Evolutionary conservation across 1,140 invertebrate species (phyloP).

Genomic region (Zaprionus capensis): DNA sequence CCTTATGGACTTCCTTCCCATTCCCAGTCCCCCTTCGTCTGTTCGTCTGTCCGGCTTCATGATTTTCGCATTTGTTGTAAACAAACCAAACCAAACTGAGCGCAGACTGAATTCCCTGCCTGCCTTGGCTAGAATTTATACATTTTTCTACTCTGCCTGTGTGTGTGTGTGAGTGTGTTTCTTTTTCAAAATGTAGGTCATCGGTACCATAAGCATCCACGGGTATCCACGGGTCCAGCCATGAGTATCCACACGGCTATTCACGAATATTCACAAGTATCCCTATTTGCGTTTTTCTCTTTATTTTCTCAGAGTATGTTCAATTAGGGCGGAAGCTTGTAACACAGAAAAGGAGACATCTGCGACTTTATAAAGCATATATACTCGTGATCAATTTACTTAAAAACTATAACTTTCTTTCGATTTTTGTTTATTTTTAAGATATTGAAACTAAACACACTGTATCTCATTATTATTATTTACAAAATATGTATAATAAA

Average conservation of each 20-base stretch:
- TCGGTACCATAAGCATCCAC: conserved; percentile 19
- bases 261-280: conserved; percentile 24
- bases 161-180: conserved; percentile 4
- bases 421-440: too few species aligned
- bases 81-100: conserved; percentile 41
- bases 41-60: conserved; percentile 23
- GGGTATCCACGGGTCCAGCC: conserved; percentile 4
- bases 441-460: too few species aligned
- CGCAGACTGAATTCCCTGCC: conserved; percentile 19
- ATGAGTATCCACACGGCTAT: conserved; percentile 31
- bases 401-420: background rate
- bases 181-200: conserved; percentile 47
- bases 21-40: background rate
- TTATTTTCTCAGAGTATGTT: background rate
- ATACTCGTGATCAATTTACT: background rate
- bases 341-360: background rate
- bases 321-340: background rate
- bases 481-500: too few species aligned
- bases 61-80: conserved; percentile 63
- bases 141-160: conserved; percentile 21
- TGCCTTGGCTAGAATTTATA: conserved; percentile 27
- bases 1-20: conserved; percentile 68
- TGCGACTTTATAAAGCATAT: background rate
- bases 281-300: conserved; percentile 43
- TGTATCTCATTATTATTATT: too few species aligned